Evolutionary conservation across 1,140 invertebrate species (phyloP).

Genomic region (Lerema accius): DNA sequence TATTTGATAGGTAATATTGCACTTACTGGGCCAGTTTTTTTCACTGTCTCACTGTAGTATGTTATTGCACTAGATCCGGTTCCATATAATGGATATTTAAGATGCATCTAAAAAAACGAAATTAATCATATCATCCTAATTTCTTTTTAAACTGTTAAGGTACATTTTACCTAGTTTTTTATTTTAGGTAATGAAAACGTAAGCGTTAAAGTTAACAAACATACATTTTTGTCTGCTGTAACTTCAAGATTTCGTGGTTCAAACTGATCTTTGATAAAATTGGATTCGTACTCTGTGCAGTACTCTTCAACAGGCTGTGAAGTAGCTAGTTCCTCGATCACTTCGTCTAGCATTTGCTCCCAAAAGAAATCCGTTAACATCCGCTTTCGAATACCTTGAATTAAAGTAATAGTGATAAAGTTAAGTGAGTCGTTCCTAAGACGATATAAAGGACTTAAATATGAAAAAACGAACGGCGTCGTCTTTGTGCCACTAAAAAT

Average conservation of each 20-base stretch:
- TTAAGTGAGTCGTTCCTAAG: no score
- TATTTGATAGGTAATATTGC: no score
- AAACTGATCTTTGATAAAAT: conserved; percentile 70
- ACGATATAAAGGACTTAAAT: no score
- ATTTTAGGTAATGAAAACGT: no score
- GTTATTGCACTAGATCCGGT: conserved; percentile 77
- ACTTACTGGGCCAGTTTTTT: conserved; percentile 73
- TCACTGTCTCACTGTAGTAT: conserved; percentile 68
- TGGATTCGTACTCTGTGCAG: conserved; percentile 70
- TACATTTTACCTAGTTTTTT: no score
- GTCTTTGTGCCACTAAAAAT: no score
- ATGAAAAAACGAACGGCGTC: no score
- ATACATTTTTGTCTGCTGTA: conserved; percentile 72
- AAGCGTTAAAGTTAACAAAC: no score
- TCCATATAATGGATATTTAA: conserved; percentile 76
- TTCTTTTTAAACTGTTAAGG: no score
- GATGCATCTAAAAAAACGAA: conserved; percentile 71
- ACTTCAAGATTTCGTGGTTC: conserved; percentile 66
- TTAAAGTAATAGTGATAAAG: no score
- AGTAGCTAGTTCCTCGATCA: conserved; percentile 67
- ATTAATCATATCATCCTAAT: no score
- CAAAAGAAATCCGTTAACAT: conserved; percentile 78
- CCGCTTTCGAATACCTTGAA: conserved; percentile 67
- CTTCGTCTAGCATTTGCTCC: conserved; percentile 77
- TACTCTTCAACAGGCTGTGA: conserved; percentile 62